A percentile compares a stretch with the other conserved stretches of the same genome.
phyloP scores from a whole-genome alignment of 2,888 invertebrate species.

The Aethes cnicana region DNA sequence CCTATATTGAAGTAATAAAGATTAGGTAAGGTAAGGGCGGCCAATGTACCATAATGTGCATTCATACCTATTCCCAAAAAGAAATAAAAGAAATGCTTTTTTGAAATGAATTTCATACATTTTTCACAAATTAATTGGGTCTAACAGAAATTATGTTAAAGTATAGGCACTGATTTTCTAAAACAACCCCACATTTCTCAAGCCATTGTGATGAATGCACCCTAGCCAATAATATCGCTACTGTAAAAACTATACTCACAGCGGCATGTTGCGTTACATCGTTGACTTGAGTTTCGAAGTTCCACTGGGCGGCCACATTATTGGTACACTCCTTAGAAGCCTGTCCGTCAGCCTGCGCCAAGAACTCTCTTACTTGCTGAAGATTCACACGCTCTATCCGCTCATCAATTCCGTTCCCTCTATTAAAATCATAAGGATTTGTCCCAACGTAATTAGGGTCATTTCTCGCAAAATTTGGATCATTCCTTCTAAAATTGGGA shows the following conservation, averaged over 20 bases:
- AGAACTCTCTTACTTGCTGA: conserved; percentile 80
- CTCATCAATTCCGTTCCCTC: conserved; percentile 66
- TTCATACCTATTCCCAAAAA: no score
- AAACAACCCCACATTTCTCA: background rate
- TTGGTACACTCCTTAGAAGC: conserved; percentile 91
- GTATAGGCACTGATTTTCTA: no score
- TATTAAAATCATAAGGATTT: conserved; percentile 70
- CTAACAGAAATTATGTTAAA: no score
- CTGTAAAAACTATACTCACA: conserved; percentile 81
- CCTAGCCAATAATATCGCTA: no score
- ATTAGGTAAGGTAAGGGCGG: no score
- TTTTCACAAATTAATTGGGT: no score
- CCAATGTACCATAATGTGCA: no score
- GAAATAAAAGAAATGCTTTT: no score
- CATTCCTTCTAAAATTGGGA: conserved; percentile 72
- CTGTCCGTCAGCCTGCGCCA: conserved; percentile 88
- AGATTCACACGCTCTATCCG: conserved; percentile 69
- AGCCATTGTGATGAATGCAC: background rate
- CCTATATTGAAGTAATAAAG: no score
- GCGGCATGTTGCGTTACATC: conserved; percentile 91
- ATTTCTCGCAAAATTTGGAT: conserved; percentile 76
- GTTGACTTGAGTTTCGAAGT: conserved; percentile 93
- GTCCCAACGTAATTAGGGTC: conserved; percentile 71
- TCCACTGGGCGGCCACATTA: conserved; percentile 94
- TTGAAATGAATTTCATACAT: no score